Evolutionary conservation across 1,140 invertebrate genomes (phyloP).

Genomic region (Drosophila bipectinata): DNA sequence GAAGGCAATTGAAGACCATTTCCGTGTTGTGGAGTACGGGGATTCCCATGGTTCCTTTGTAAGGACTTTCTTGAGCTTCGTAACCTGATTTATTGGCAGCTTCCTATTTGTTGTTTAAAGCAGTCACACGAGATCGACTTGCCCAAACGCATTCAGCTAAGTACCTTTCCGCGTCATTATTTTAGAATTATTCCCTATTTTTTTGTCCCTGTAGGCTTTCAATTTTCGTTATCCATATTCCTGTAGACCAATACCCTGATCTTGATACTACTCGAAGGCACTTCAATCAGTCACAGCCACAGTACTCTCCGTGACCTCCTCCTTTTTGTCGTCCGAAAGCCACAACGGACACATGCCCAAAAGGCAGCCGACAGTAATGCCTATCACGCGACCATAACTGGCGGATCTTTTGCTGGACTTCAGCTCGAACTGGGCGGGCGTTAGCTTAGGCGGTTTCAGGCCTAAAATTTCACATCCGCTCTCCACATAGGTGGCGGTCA

Average conservation of each 20-base stretch:
- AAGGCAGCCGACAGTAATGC: conserved; percentile 95
- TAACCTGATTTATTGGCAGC: not conserved
- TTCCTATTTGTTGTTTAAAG: not conserved
- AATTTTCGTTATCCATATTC: not conserved
- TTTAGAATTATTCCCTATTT: not conserved
- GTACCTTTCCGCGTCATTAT: not conserved
- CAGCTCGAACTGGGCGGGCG: conserved; percentile 93
- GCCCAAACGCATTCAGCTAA: not conserved
- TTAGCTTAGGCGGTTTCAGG: conserved; percentile 92
- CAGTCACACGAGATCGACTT: not conserved
- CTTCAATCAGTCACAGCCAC: not conserved
- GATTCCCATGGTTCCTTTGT: not conserved
- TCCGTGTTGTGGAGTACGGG: not conserved
- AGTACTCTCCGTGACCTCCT: not conserved
- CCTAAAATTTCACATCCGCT: conserved; percentile 91
- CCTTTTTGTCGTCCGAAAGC: conserved; percentile 85
- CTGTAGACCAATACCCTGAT: not conserved
- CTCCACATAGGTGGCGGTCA: conserved; percentile 97
- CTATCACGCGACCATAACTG: conserved; percentile 92
- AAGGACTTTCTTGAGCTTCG: not conserved
- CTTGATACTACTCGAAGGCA: not conserved
- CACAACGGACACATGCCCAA: conserved; percentile 97
- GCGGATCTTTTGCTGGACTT: conserved; percentile 89
- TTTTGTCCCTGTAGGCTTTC: not conserved
- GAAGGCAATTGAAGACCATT: not conserved